Evolutionary conservation across 2,797 vertebrate genomes (phyloP).

Genomic region (Hydrocynus forskahlii): DNA sequence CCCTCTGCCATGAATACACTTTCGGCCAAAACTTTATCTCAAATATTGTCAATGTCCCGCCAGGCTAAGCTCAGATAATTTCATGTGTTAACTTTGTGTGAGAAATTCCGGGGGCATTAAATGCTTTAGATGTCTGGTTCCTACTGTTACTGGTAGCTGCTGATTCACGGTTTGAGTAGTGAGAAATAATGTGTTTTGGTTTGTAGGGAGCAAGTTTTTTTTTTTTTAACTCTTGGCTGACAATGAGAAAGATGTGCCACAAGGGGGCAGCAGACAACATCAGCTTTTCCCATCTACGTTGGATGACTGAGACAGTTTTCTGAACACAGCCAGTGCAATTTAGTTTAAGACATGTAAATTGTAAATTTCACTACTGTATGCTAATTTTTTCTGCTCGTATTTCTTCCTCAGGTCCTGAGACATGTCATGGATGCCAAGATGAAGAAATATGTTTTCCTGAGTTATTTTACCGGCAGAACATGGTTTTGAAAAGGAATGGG

Average conservation of each 20-base stretch:
- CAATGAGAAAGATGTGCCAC: slow-evolving; percentile 21
- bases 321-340: neutral
- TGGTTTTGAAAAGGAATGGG: neutral
- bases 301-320: neutral
- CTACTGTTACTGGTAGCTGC: too few species aligned
- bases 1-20: too few species aligned
- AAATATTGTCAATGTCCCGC: too few species aligned
- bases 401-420: slow-evolving; percentile 45
- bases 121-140: too few species aligned
- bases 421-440: slow-evolving; percentile 16
- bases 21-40: too few species aligned
- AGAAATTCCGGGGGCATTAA: too few species aligned
- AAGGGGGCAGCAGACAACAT: slow-evolving; percentile 39
- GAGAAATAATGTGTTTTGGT: neutral
- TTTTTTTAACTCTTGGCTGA: too few species aligned
- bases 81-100: too few species aligned
- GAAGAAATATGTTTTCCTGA: slow-evolving; percentile 28
- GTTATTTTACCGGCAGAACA: slow-evolving; percentile 25
- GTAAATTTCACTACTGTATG: too few species aligned
- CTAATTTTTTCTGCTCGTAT: neutral
- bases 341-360: too few species aligned
- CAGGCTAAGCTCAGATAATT: too few species aligned
- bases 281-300: neutral
- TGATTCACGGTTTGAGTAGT: neutral
- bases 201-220: neutral